These are phyloP conservation scores for Ptilorrhoa leucosticta DNA, from an alignment of 2,113 vertebrate species.

Conservation along the genomic window DNA sequence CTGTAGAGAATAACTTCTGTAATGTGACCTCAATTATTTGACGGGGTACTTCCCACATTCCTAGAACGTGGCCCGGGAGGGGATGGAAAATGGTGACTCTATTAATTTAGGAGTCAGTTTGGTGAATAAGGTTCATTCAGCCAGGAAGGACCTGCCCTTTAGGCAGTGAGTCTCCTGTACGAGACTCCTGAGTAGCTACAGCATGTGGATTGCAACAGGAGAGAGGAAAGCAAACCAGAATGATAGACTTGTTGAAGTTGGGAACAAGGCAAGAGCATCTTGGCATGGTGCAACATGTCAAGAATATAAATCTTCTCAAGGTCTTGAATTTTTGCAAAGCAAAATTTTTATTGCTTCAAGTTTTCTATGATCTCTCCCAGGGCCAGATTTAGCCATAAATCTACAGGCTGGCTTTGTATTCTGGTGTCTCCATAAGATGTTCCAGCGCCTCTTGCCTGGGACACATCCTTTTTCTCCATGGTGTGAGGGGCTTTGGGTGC, in stretches of 20 bases:
- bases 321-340: not conserved
- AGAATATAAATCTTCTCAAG: not conserved
- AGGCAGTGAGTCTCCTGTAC: not conserved
- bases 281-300: not conserved
- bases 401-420: not conserved
- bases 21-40: not conserved
- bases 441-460: accelerated
- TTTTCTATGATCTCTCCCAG: not conserved
- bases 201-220: accelerated
- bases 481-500: not conserved
- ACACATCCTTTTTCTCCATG: accelerated
- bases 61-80: not conserved
- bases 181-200: not conserved
- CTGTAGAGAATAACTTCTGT: not conserved
- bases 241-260: not conserved
- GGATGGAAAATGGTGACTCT: not conserved
- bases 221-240: not conserved
- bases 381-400: not conserved
- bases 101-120: not conserved
- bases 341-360: not conserved
- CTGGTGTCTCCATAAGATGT: not conserved
- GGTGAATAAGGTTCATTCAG: not conserved
- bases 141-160: not conserved
- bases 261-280: not conserved
- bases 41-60: not conserved